These are phyloP conservation scores for Melieria crassipennis DNA, from an alignment of 2,888 invertebrate species.

Conservation along the genomic window DNA sequence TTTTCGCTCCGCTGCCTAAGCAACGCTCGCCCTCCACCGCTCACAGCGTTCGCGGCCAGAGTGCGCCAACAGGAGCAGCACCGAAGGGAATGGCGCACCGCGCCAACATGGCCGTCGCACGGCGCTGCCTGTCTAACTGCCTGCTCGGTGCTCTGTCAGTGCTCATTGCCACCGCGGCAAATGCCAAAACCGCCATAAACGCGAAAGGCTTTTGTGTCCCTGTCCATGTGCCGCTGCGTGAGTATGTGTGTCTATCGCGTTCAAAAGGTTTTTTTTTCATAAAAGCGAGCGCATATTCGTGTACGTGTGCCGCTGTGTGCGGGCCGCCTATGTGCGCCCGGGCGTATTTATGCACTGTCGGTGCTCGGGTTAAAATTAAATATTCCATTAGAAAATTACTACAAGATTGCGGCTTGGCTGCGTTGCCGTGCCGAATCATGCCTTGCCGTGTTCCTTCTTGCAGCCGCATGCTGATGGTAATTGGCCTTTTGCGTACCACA, in stretches of 20 bases:
- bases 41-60: slow-evolving; percentile 5
- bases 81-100: too few relatives aligned
- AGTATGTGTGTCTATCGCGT: background rate
- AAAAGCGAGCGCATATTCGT: slow-evolving; percentile 1
- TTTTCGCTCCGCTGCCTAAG: background rate
- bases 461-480: too few relatives aligned
- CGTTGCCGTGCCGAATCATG: background rate
- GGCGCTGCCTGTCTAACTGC: too few relatives aligned
- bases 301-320: slow-evolving; percentile 21
- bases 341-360: too few relatives aligned
- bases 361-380: slow-evolving; percentile 56
- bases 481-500: too few relatives aligned
- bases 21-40: slow-evolving; percentile 17
- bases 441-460: too few relatives aligned
- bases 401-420: slow-evolving; percentile 55
- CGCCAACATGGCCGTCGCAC: too few relatives aligned
- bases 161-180: too few relatives aligned
- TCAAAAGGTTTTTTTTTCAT: background rate
- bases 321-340: slow-evolving; percentile 8
- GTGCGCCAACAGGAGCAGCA: background rate
- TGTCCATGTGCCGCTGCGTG: too few relatives aligned
- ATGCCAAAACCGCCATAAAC: too few relatives aligned
- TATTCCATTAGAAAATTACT: slow-evolving; percentile 62
- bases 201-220: too few relatives aligned
- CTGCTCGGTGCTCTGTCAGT: too few relatives aligned